Conservation (phyloP, 2,888 invertebrate species). For the Maniola hyperantus region DNA sequence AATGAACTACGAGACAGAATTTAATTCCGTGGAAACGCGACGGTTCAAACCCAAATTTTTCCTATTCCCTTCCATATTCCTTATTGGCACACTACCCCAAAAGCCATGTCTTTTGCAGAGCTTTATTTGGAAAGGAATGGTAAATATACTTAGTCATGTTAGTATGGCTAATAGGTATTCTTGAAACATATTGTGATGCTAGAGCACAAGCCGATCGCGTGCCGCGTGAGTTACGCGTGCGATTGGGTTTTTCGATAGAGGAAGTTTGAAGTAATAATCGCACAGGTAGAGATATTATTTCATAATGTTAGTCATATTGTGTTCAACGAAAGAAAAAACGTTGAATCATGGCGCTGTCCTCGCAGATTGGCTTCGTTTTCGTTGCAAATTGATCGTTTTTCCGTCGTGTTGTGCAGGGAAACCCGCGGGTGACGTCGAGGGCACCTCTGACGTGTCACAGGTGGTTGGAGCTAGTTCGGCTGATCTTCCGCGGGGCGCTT, state of each 20-base stretch:
- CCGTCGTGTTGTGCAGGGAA: slow-evolving; percentile 18
- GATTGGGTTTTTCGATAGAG: slow-evolving; percentile 31
- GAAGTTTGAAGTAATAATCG: slow-evolving; percentile 16
- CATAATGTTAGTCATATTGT: slow-evolving; percentile 34
- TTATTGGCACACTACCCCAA: too few relatives aligned
- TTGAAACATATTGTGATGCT: too few relatives aligned
- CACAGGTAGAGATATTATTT: slow-evolving; percentile 30
- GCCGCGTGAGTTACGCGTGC: slow-evolving; percentile 18
- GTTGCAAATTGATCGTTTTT: slow-evolving; percentile 16
- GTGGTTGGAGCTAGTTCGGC: background rate
- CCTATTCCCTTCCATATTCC: too few relatives aligned
- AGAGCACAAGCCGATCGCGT: background rate
- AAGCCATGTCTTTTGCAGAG: too few relatives aligned
- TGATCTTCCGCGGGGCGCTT: background rate
- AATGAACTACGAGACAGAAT: too few relatives aligned
- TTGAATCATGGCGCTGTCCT: slow-evolving; percentile 28
- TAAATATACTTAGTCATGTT: too few relatives aligned
- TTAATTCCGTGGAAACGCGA: too few relatives aligned
- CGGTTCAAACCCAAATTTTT: too few relatives aligned
- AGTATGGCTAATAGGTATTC: too few relatives aligned
- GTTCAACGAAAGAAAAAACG: slow-evolving; percentile 23
- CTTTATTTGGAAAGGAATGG: too few relatives aligned
- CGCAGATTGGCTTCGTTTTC: slow-evolving; percentile 2
- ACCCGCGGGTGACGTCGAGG: slow-evolving; percentile 6
- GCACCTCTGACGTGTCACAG: background rate